A percentile compares a stretch with the other conserved stretches of the same genome.
Conservation (phyloP, 2,113 vertebrate species). For the Lonchura striata region DNA sequence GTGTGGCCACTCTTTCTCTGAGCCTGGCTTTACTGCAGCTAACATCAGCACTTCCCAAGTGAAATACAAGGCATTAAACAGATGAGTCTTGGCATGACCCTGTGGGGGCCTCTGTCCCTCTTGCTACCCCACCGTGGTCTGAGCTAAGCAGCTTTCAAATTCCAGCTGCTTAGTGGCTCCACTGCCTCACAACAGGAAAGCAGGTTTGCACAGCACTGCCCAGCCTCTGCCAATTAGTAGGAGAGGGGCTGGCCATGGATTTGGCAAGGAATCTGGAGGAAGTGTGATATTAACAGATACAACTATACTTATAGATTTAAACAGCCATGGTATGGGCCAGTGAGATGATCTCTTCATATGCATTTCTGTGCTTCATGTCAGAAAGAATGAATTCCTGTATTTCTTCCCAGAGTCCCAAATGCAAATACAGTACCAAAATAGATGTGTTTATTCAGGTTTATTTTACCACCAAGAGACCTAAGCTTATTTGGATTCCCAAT, state of each 20-base stretch:
- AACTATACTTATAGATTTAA: not conserved
- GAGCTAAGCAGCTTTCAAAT: slow-evolving; percentile 30
- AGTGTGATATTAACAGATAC: not conserved
- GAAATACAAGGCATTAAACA: not conserved
- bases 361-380: not conserved
- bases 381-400: slow-evolving; percentile 5
- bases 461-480: not conserved
- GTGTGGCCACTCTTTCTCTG: not conserved
- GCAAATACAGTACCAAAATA: slow-evolving; percentile 27
- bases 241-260: not conserved
- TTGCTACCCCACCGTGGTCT: not conserved
- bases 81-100: not conserved
- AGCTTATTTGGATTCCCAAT: slow-evolving; percentile 15
- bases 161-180: slow-evolving; percentile 26
- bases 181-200: not conserved
- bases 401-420: slow-evolving; percentile 10
- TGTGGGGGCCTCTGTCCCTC: not conserved
- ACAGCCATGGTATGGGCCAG: not conserved
- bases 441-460: slow-evolving; percentile 1
- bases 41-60: not conserved
- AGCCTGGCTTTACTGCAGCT: not conserved
- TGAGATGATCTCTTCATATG: not conserved
- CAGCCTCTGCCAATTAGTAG: not conserved
- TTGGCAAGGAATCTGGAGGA: not conserved
- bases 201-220: not conserved